Evolutionary conservation across 2,113 vertebrate genomes (phyloP), one percentile per base, ranked within the genome.

Genomic region (Macquaria australasica): DNA sequence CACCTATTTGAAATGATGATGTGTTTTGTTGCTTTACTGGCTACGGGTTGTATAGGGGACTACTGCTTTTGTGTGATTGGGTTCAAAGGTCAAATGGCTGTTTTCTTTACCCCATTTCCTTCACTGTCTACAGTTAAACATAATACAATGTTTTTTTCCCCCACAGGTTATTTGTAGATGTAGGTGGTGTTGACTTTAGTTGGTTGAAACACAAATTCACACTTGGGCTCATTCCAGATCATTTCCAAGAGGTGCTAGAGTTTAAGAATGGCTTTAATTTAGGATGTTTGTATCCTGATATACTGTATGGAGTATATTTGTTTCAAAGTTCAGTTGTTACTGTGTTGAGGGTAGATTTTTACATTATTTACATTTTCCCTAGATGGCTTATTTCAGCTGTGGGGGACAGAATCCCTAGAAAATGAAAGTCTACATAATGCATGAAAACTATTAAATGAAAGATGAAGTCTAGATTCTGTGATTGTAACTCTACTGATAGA

Each of bases 381-480:
- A 0, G 5, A 72, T 28, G 18, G 18, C 3, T 8, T 3, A 48
- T 59, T 63, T 63, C n/a, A 34, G n/a, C 39, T 79, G 10, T 48
- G 20, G 34, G 18, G 50, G 23, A 14, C 18, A 39, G 31, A 53
- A 59, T 55, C 34, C 25, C 20, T 9, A 21, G 21, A 55, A 82
- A 79, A 75, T 55, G 5, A 59, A 60, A 79, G 37, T 51, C 11
- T 58, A 25, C 21, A 80, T 62, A 77, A 80, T 53, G 25, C 3
- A 59, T 73, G 20, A 76, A 76, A 83, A 23, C 58, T 6, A n/a
- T 66, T 76, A 10, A 66, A 68, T 6, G 28, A 48, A 39, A 28
- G 53, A 73, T 43, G 8, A 21, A 45, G 14, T n/a, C 1, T 3
- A 48, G 51, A 25, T 15, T 62, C 69, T 50, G 2, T 48, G 10